phyloP scores from a whole-genome alignment of 2,888 invertebrate genomes.

The Andrena camellia region DNA sequence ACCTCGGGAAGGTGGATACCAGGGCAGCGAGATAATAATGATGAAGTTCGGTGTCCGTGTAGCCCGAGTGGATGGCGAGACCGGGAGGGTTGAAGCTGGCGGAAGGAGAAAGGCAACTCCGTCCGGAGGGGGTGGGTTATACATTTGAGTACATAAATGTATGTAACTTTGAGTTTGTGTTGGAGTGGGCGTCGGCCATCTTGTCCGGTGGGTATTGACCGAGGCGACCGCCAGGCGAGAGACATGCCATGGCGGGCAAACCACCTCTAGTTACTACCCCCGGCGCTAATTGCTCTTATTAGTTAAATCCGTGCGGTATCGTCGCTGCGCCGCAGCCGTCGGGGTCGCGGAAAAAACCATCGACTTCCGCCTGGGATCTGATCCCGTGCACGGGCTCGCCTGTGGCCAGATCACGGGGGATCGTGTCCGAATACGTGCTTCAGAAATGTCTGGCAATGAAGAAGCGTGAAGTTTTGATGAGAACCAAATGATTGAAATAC shows the following conservation, averaged over 20 bases:
- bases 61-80: slow-evolving; percentile 80
- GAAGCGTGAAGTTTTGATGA: background rate
- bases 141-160: slow-evolving; percentile 85
- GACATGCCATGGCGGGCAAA: slow-evolving; percentile 82
- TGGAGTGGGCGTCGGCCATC: slow-evolving; percentile 85
- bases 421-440: background rate
- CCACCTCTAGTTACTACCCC: slow-evolving; percentile 81
- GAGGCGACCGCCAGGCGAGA: slow-evolving; percentile 83
- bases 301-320: slow-evolving; percentile 73
- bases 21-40: slow-evolving; percentile 83
- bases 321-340: slow-evolving; percentile 33
- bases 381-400: background rate
- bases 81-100: slow-evolving; percentile 77
- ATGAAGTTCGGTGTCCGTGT: slow-evolving; percentile 84
- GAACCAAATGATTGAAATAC: too few species aligned
- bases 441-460: background rate
- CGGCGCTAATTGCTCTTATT: slow-evolving; percentile 84
- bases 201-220: slow-evolving; percentile 86
- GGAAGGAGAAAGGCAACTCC: slow-evolving; percentile 81
- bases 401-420: background rate
- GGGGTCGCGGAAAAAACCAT: slow-evolving; percentile 21
- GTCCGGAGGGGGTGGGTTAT: slow-evolving; percentile 82
- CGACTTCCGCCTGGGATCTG: slow-evolving; percentile 12
- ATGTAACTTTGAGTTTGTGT: slow-evolving; percentile 85
- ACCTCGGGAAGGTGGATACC: slow-evolving; percentile 59